Percentiles rank a stretch among this genome's conserved stretches.
These are phyloP conservation scores for Heliocidaris tuberculata DNA, from an alignment of 35 echinoderm and acorn worm species.

Conservation along the genomic window DNA sequence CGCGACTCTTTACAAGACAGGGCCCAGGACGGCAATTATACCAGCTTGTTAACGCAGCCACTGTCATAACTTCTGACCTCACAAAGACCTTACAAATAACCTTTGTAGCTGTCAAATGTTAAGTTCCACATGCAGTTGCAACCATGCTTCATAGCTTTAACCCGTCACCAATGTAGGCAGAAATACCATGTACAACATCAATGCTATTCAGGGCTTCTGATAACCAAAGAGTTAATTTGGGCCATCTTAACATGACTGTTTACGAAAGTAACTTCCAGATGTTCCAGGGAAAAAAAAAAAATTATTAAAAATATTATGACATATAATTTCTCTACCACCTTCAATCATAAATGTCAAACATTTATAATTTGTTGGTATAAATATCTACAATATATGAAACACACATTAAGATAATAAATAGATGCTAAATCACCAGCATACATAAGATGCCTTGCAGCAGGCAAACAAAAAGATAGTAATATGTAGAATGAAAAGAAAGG, in stretches of 20 bases:
- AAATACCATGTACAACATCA: background rate
- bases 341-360: background rate
- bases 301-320: background rate
- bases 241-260: background rate
- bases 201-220: background rate
- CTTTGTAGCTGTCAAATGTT: background rate
- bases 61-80: background rate
- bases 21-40: no score
- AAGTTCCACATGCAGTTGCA: background rate
- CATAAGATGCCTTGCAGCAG: background rate
- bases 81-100: background rate
- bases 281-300: background rate
- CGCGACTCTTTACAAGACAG: no score
- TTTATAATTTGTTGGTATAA: background rate
- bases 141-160: background rate
- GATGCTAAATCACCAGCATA: background rate
- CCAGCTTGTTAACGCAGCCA: no score
- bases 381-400: slow-evolving; percentile 7
- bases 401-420: background rate
- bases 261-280: background rate
- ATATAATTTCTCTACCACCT: background rate
- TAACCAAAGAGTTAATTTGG: background rate
- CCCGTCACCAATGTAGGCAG: background rate
- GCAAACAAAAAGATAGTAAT: background rate
- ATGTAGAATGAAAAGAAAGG: background rate